Percentiles rank a stretch among this genome's conserved stretches.
phyloP scores from a whole-genome alignment of 2,797 vertebrate species.

The Onychomys torridus region DNA sequence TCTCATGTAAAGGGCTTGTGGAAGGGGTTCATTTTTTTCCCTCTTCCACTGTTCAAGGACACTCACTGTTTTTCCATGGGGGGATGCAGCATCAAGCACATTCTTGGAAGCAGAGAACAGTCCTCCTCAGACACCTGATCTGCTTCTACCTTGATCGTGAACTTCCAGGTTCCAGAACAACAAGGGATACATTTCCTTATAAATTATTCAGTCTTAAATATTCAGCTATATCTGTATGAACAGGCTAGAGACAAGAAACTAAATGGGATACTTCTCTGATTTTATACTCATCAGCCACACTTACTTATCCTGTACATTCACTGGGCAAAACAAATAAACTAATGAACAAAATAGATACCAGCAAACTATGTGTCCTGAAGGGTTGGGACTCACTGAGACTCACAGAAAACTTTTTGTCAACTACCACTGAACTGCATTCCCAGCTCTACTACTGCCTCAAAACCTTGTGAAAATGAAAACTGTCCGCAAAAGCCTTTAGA shows the following conservation, averaged over 20 bases:
- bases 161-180: background rate
- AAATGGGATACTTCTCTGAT: background rate
- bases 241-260: background rate
- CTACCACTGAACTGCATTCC: background rate
- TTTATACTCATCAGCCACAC: background rate
- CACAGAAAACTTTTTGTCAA: background rate
- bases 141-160: background rate
- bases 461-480: background rate
- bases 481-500: background rate
- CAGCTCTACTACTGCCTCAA: background rate
- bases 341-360: background rate
- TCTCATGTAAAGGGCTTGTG: background rate
- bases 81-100: background rate
- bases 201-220: background rate
- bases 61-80: background rate
- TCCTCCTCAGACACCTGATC: background rate
- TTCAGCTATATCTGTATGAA: background rate
- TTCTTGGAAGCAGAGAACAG: background rate
- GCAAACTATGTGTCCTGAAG: background rate
- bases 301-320: background rate
- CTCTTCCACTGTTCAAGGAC: background rate
- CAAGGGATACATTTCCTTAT: background rate
- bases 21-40: background rate
- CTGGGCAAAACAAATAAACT: background rate
- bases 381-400: background rate